Evolutionary conservation across 1,140 invertebrate genomes (phyloP).

Genomic region (Thaumatotibia leucotreta): DNA sequence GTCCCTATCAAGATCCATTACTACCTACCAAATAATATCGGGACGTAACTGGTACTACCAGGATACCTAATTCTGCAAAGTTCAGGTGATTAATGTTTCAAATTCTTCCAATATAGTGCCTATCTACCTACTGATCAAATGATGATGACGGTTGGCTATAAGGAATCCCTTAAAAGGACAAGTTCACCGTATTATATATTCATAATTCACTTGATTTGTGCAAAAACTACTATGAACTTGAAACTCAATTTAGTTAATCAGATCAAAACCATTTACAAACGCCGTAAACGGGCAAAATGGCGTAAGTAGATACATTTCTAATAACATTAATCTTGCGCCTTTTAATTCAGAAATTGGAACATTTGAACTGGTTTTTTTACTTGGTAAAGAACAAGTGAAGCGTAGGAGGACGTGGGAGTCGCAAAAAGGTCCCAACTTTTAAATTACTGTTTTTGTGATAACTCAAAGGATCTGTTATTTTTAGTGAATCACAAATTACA

Average conservation of each 20-base stretch:
- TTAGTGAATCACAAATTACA: neutral
- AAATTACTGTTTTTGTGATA: conserved; percentile 58
- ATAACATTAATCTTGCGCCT: neutral
- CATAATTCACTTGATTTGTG: no score
- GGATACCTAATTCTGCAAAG: no score
- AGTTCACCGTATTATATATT: no score
- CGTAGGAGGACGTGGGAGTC: conserved; percentile 45
- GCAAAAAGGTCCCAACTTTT: conserved; percentile 48
- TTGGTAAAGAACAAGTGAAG: conserved; percentile 31
- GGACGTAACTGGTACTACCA: no score
- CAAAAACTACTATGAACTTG: neutral
- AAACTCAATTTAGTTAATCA: neutral
- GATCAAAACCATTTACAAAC: neutral
- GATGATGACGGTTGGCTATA: no score
- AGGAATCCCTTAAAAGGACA: no score
- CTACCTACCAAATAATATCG: no score
- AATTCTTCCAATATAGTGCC: no score
- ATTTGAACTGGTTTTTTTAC: neutral
- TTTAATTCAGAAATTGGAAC: neutral
- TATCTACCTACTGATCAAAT: no score
- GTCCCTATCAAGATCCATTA: no score
- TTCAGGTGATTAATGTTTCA: no score
- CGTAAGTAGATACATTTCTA: neutral
- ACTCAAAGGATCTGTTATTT: conserved; percentile 42
- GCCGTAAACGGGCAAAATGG: neutral